Evolutionary conservation across 92 coral and sea anemone genomes (phyloP), one percentile per base, ranked within the genome.

Genomic region (Umimayanthus chanpuru): DNA sequence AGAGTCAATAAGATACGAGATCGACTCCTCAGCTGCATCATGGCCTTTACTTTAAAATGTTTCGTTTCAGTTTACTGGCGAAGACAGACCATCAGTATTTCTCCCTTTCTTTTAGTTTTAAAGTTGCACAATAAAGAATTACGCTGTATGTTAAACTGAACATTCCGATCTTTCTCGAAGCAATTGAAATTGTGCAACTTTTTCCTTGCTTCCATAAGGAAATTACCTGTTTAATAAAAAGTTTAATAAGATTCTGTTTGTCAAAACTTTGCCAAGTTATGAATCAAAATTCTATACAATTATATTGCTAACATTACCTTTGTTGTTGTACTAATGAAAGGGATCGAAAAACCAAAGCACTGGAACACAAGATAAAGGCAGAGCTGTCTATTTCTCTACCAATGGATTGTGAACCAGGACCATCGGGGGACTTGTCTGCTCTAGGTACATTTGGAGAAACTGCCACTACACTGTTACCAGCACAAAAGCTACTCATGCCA

Each of bases 311-410:
- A 83, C 74, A 43, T 67, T 16, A 41, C 36, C 2, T 64, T 64
- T 80, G 6, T 23, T 68, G 20, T 43, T 83, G 25, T 68, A n/a
- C 39, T 18, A 56, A 2, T 53, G 36, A 6, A 40, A 83, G 87
- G 87, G 87, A 83, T 12, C 43, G 87, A 25, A 83, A 83, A 49
- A 68, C 56, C 77, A 44, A 70, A 28, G 87, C 56, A 43, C 29
- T 83, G 15, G 77, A 83, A 28, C 78, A 83, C 56, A 83, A 83
- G 21, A 73, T 82, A 5, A 40, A 83, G 53, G 74, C 78, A 29
- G 87, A 83, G 36, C 67, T 83, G 41, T 83, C 87, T n/a, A 83
- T 83, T 67, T 67, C 87, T 18, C 66, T 83, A 20, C 87, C 87
- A 15, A 4, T 30, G 56, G 78, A 81, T 2, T 64, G 32, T 25